Evolutionary conservation across 1,140 invertebrate species (phyloP).

Genomic region (Octopus bimaculoides): DNA sequence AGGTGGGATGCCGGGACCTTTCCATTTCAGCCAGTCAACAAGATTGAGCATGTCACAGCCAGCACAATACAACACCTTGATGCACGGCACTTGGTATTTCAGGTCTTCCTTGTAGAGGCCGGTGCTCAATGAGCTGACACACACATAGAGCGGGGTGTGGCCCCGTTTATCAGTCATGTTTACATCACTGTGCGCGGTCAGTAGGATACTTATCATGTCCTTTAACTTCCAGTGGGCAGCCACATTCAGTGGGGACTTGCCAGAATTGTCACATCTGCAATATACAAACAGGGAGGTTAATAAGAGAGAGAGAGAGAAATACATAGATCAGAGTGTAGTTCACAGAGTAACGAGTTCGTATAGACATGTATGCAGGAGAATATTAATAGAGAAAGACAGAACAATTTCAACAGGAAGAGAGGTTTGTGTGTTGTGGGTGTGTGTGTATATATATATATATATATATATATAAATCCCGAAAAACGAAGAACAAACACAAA

Average conservation of each 20-base stretch:
- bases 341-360: too few relatives aligned
- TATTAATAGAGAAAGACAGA: too few relatives aligned
- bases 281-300: neutral
- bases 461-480: too few relatives aligned
- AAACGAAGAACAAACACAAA: too few relatives aligned
- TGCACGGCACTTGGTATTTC: constrained; percentile 51
- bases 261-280: constrained; percentile 49
- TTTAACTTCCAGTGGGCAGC: constrained; percentile 55
- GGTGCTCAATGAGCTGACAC: constrained; percentile 52
- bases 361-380: too few relatives aligned
- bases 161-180: constrained; percentile 50
- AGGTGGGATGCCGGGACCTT: constrained; percentile 52
- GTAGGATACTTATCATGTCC: constrained; percentile 48
- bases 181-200: constrained; percentile 43
- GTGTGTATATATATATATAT: too few relatives aligned
- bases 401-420: too few relatives aligned
- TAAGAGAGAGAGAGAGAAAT: neutral
- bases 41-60: constrained; percentile 56
- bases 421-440: too few relatives aligned
- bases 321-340: too few relatives aligned
- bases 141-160: constrained; percentile 54
- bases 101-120: constrained; percentile 55
- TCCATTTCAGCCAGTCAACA: constrained; percentile 54
- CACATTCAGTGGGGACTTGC: constrained; percentile 51
- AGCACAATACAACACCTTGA: constrained; percentile 46